Percentiles rank a stretch among this genome's conserved stretches.
phyloP scores from a whole-genome alignment of 2,113 vertebrate genomes.

The Cyprinus carpio region DNA sequence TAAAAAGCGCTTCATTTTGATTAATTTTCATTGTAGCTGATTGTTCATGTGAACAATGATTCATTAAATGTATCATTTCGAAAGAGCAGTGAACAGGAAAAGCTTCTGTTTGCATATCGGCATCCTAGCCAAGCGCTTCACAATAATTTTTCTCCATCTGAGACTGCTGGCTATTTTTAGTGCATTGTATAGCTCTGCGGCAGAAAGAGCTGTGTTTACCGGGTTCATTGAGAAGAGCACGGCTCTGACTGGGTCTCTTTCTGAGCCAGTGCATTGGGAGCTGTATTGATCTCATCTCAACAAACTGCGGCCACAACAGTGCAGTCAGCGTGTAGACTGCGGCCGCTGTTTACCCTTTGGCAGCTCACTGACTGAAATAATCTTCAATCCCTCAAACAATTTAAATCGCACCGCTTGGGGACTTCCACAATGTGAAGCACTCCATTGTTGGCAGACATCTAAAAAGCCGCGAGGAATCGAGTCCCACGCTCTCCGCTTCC shows the following conservation, averaged over 20 bases:
- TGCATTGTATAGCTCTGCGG: neutral
- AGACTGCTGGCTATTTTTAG: constrained; percentile 22
- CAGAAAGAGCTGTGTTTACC: constrained; percentile 2
- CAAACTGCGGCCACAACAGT: constrained; percentile 10
- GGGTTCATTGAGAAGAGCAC: constrained; percentile 1
- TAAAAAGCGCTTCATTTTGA: neutral
- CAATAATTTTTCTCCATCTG: constrained; percentile 10
- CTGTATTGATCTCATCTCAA: constrained; percentile 43
- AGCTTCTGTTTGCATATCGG: constrained; percentile 1
- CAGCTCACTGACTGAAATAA: constrained; percentile 23
- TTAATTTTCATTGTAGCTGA: neutral
- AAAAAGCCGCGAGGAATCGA: neutral
- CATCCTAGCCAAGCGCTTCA: constrained; percentile 9
- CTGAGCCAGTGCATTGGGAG: constrained; percentile 5
- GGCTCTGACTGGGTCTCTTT: neutral
- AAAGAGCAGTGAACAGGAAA: neutral
- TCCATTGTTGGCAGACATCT: neutral
- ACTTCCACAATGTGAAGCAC: neutral
- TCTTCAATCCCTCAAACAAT: constrained; percentile 44
- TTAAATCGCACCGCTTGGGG: constrained; percentile 17
- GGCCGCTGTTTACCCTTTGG: constrained; percentile 18
- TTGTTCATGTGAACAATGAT: neutral
- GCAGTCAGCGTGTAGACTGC: constrained; percentile 13
- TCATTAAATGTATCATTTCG: neutral
- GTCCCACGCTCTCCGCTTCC: neutral